Evolutionary conservation across 2,797 vertebrate species (phyloP).

Genomic region (Ctenosaura bakeri): DNA sequence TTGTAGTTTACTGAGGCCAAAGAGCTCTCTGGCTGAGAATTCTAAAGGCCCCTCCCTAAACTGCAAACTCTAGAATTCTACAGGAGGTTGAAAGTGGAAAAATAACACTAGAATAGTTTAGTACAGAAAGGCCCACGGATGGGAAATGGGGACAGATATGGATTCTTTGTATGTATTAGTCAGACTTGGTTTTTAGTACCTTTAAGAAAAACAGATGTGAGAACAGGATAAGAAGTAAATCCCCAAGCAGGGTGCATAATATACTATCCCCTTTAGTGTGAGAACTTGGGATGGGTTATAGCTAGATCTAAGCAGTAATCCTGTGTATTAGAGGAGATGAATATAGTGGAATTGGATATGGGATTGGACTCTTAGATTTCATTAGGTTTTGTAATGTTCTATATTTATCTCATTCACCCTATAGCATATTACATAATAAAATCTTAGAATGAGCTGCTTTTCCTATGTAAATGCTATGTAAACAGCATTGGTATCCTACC

Average conservation of each 20-base stretch:
- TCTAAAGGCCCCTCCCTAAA: no score
- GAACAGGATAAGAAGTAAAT: not conserved
- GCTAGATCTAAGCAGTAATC: no score
- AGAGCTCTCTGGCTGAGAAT: no score
- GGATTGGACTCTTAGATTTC: not conserved
- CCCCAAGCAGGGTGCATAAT: not conserved
- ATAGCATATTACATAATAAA: not conserved
- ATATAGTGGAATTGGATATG: not conserved
- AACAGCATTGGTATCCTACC: not conserved
- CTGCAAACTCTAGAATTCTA: no score
- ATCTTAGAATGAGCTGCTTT: not conserved
- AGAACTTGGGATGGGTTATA: not conserved
- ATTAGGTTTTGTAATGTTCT: not conserved
- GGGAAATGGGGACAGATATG: no score
- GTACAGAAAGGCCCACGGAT: no score
- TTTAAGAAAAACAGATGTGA: not conserved
- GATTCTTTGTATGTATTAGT: no score
- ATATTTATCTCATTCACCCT: not conserved
- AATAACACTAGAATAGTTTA: no score
- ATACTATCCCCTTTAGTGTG: not conserved
- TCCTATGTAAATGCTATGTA: not conserved
- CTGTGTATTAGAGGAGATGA: not conserved
- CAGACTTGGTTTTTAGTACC: not conserved
- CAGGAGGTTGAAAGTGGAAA: no score
- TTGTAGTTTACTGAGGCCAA: no score